Evolutionary conservation across 2,113 vertebrate genomes (phyloP).

Genomic region (Myrmophylax atrothorax): DNA sequence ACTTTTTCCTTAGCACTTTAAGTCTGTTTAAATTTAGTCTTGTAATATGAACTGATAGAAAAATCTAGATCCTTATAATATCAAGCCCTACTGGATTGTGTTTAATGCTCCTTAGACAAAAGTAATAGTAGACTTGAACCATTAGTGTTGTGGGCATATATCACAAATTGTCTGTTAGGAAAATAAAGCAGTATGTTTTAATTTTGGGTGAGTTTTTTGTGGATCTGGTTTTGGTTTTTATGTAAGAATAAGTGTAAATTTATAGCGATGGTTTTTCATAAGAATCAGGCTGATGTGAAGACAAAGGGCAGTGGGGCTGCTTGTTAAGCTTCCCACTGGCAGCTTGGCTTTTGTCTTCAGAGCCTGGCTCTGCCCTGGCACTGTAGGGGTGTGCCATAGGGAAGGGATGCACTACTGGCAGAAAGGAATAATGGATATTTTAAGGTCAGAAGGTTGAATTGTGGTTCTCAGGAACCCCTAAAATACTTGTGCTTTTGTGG

Average conservation of each 20-base stretch:
- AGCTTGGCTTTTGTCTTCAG: neutral
- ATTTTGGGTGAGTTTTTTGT: neutral
- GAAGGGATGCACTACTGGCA: neutral
- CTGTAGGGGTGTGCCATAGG: neutral
- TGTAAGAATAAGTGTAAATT: neutral
- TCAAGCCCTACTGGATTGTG: neutral
- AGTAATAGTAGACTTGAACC: neutral
- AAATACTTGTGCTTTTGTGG: neutral
- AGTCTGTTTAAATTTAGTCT: neutral
- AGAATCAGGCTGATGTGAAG: neutral
- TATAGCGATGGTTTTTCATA: neutral
- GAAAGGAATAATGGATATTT: neutral
- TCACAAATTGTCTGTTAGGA: neutral
- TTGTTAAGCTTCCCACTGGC: neutral
- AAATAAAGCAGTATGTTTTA: neutral
- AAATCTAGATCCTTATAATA: neutral
- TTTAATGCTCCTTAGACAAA: neutral
- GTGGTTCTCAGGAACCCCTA: neutral
- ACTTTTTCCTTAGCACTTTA: neutral
- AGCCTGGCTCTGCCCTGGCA: neutral
- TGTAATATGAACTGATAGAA: neutral
- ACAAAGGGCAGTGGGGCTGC: neutral
- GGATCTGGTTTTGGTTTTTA: neutral
- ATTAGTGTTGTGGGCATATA: neutral
- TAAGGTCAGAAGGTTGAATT: neutral